These are phyloP conservation scores for Atherinomorus stipes DNA, from an alignment of 2,113 vertebrate species.

Conservation along the genomic window DNA sequence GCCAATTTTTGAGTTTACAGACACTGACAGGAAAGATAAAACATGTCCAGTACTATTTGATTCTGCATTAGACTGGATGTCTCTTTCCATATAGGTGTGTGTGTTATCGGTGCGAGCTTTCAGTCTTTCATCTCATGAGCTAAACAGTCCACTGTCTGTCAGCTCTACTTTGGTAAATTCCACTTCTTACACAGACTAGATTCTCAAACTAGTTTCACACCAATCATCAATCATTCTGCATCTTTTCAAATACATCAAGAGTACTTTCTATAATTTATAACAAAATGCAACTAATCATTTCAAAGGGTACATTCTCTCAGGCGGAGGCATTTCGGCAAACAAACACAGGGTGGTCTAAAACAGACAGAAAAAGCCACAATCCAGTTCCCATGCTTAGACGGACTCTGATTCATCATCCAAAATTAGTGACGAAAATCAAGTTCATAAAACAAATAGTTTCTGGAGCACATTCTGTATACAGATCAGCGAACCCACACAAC, in stretches of 20 bases:
- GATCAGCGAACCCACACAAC: neutral
- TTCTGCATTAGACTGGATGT: conserved; percentile 23
- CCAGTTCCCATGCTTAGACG: neutral
- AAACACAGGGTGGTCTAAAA: neutral
- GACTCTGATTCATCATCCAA: neutral
- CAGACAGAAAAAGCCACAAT: neutral
- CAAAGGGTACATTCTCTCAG: neutral
- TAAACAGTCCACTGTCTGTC: neutral
- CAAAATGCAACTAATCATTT: neutral
- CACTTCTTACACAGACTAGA: conserved; percentile 12
- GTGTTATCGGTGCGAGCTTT: conserved; percentile 12
- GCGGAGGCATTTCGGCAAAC: no score
- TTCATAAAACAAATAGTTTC: neutral
- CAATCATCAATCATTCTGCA: no score
- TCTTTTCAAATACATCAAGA: no score
- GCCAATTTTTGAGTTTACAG: conserved; percentile 7
- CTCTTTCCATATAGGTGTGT: conserved; percentile 20
- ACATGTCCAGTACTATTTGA: conserved; percentile 23
- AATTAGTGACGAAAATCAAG: neutral
- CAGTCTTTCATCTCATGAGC: conserved; percentile 22
- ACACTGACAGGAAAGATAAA: conserved; percentile 20
- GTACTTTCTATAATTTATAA: neutral
- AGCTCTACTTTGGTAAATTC: neutral
- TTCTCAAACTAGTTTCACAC: neutral
- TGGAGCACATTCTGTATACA: neutral